phyloP scores from a whole-genome alignment of 2,113 vertebrate genomes.

The Oplegnathus fasciatus region DNA sequence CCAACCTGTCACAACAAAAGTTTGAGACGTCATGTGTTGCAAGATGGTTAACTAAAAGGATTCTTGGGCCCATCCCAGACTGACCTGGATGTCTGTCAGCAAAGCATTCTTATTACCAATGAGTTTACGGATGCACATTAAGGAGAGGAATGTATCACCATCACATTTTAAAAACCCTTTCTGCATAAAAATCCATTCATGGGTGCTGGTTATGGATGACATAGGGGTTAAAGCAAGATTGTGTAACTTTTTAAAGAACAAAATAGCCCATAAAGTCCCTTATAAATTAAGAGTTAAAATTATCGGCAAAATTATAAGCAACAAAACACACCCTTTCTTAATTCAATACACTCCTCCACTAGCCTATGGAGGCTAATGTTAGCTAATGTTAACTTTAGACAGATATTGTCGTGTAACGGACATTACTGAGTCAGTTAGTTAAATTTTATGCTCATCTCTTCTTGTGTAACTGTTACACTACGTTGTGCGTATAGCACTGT shows the following conservation, averaged over 20 bases:
- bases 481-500: neutral
- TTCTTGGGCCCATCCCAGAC: conserved; percentile 22
- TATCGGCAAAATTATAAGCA: too few species aligned
- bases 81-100: conserved; percentile 27
- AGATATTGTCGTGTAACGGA: neutral
- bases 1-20: neutral
- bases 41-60: conserved; percentile 33
- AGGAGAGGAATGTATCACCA: neutral
- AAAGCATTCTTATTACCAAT: neutral
- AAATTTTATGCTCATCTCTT: neutral
- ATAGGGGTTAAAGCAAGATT: neutral
- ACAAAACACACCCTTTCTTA: neutral
- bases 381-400: neutral
- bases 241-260: neutral
- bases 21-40: neutral
- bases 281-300: neutral
- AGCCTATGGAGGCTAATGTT: neutral
- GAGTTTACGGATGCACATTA: conserved; percentile 13
- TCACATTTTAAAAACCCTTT: neutral
- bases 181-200: conserved; percentile 10
- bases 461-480: neutral
- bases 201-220: neutral
- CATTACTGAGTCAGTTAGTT: neutral
- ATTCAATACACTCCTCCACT: neutral
- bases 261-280: neutral